Conservation (phyloP, 2,888 invertebrate species). For the Agrotis exclamationis region DNA sequence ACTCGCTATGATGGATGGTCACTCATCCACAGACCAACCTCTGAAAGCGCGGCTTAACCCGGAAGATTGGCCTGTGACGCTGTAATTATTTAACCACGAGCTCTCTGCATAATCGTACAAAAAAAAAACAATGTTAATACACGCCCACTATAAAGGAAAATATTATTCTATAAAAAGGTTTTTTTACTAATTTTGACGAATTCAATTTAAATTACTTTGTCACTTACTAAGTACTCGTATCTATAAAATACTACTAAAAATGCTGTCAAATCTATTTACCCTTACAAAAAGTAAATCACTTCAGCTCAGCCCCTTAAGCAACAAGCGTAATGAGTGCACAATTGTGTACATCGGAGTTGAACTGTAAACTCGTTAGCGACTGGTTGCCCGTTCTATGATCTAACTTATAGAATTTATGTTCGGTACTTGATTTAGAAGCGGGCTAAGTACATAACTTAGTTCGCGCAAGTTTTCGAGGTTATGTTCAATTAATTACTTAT, state of each 20-base stretch:
- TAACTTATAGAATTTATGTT: conserved; percentile 56
- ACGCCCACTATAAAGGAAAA: too few species aligned
- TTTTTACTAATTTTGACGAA: too few species aligned
- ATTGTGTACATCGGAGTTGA: conserved; percentile 74
- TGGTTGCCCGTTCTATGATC: conserved; percentile 67
- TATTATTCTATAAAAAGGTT: too few species aligned
- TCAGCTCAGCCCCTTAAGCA: conserved; percentile 17
- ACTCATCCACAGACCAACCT: too few species aligned
- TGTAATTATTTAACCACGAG: too few species aligned
- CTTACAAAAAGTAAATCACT: neutral
- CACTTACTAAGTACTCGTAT: neutral
- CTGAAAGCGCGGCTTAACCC: too few species aligned
- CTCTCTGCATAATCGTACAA: too few species aligned
- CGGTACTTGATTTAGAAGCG: conserved; percentile 34
- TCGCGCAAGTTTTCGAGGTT: conserved; percentile 4
- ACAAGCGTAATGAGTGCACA: conserved; percentile 63
- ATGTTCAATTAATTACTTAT: too few species aligned
- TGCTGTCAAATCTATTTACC: neutral
- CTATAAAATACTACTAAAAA: neutral
- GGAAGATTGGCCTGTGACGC: too few species aligned
- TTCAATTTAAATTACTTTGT: too few species aligned
- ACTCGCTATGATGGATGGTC: too few species aligned
- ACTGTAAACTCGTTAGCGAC: conserved; percentile 80
- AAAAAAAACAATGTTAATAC: too few species aligned
- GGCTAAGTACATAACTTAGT: conserved; percentile 5